Evolutionary conservation across 2,113 vertebrate species (phyloP).

Genomic region (Dicentrarchus labrax): DNA sequence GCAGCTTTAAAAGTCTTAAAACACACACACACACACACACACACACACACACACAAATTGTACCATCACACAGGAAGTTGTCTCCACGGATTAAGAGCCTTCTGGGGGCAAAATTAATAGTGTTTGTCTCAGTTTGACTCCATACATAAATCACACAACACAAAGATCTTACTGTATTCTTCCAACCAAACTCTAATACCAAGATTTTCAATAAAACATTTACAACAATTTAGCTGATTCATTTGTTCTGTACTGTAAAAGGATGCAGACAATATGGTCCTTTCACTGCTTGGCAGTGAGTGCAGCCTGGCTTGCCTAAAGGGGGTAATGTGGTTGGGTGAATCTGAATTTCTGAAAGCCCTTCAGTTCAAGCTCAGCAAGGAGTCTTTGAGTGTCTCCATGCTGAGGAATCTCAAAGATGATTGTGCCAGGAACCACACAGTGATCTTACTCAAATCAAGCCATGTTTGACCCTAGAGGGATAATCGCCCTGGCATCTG

Average conservation of each 20-base stretch:
- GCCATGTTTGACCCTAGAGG: slow-evolving; percentile 12
- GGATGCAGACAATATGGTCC: slow-evolving; percentile 40
- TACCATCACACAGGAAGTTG: background rate
- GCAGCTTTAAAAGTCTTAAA: slow-evolving; percentile 1
- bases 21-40: background rate
- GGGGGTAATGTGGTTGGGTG: slow-evolving; percentile 49
- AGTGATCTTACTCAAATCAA: slow-evolving; percentile 41
- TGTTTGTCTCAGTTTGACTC: slow-evolving; percentile 32
- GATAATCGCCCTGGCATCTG: slow-evolving; percentile 28
- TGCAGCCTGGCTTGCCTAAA: slow-evolving; percentile 7
- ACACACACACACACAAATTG: background rate
- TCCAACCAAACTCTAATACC: slow-evolving; percentile 32
- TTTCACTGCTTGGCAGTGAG: slow-evolving; percentile 40
- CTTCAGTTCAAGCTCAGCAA: slow-evolving; percentile 36
- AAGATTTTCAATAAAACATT: slow-evolving; percentile 28
- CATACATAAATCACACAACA: slow-evolving; percentile 37
- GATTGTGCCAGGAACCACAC: slow-evolving; percentile 58
- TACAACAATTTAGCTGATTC: slow-evolving; percentile 42
- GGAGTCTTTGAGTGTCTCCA: slow-evolving; percentile 30
- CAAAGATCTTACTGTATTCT: slow-evolving; percentile 39
- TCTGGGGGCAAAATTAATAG: slow-evolving; percentile 21
- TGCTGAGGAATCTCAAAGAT: slow-evolving; percentile 47
- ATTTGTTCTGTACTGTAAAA: slow-evolving; percentile 37
- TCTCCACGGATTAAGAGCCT: background rate
- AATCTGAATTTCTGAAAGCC: slow-evolving; percentile 56